Percentiles rank a stretch among this genome's conserved stretches.
Evolutionary conservation across 2,888 invertebrate species (phyloP).

Genomic region (Pheosia tremula): DNA sequence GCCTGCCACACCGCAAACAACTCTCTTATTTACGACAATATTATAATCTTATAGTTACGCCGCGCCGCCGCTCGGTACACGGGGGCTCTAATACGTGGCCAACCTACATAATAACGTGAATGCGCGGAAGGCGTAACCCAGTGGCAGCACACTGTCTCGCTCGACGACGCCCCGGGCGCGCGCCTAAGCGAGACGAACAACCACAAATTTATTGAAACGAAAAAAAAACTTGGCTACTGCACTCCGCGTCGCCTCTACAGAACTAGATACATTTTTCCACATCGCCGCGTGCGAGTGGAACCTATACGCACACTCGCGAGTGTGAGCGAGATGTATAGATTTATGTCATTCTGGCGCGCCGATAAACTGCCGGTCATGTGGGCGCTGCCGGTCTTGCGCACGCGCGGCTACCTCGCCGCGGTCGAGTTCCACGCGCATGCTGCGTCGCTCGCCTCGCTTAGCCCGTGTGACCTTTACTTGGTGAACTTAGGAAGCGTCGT

Average conservation of each 20-base stretch:
- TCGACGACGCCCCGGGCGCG: slow-evolving; percentile 76
- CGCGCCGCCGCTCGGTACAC: slow-evolving; percentile 63
- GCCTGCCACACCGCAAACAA: slow-evolving; percentile 71
- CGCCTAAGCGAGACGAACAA: slow-evolving; percentile 81
- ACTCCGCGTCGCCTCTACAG: slow-evolving; percentile 82
- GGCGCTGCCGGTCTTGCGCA: slow-evolving; percentile 84
- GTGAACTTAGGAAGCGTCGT: slow-evolving; percentile 84
- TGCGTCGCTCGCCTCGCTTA: slow-evolving; percentile 78
- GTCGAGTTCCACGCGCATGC: slow-evolving; percentile 78
- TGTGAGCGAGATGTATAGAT: slow-evolving; percentile 57
- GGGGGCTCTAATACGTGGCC: slow-evolving; percentile 78
- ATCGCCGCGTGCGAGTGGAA: slow-evolving; percentile 68
- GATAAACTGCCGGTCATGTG: slow-evolving; percentile 79
- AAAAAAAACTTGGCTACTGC: slow-evolving; percentile 81
- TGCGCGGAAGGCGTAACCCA: slow-evolving; percentile 84
- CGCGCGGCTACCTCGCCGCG: slow-evolving; percentile 78
- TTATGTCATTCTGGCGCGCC: slow-evolving; percentile 59
- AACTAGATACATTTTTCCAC: slow-evolving; percentile 84
- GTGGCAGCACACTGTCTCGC: slow-evolving; percentile 78
- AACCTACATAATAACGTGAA: slow-evolving; percentile 82
- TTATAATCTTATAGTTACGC: slow-evolving; percentile 76
- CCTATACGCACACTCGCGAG: slow-evolving; percentile 25
- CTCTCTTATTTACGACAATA: slow-evolving; percentile 76
- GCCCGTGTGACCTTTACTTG: slow-evolving; percentile 82
- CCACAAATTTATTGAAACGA: slow-evolving; percentile 84